Base-by-base conservation (phyloP, 2,888 invertebrate species). In the Zhengitettix transpicula region DNA sequence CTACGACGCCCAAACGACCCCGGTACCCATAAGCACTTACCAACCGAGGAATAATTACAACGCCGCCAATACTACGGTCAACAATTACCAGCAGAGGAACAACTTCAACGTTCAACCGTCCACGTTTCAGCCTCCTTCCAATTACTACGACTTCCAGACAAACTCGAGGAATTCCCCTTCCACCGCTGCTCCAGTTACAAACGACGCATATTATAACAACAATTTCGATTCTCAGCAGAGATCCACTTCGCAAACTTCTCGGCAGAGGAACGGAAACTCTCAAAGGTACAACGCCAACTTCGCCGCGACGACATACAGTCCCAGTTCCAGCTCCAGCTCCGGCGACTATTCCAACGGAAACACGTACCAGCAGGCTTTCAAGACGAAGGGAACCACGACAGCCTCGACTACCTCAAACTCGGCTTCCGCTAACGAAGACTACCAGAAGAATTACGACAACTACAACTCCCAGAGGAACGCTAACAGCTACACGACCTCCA, bases 101-200 rank as follows among this genome's bases (percentile, higher is more conserved):
- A 54, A 54, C 54, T 10, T 54, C 54, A 9, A 17, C 54, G 14
- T 41, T 41, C 9, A 54, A 16, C 54, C 54, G 54, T 17, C 54
- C 40, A 54, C 41, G 40, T 11, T 54, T 54, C 54, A 54, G 41
- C 54, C 54, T 54, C 16, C 28, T 28, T 28, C 28, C 28, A 28
- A 64, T 16, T 63, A 63, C 52, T 59, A 62, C 51, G 61, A 65
- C 44, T 58, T 57, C 16, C 58, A 57, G 58, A 56, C 58, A 55
- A 28, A 51, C 28, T 57, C 11, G 56, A 60, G 57, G 58, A 61
- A 63, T 62, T 47, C 58, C 14, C 58, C 54, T 28, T 28, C 28
- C 28, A 28, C 28, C 28, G 28, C 28, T 7, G 28, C 28, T 28
- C 28, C 28, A 28, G 28, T 28, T 5, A 28, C 28, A 7, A 28